Base-by-base conservation (phyloP, 2,888 invertebrate genomes). In the Himalopsyche japonica region DNA sequence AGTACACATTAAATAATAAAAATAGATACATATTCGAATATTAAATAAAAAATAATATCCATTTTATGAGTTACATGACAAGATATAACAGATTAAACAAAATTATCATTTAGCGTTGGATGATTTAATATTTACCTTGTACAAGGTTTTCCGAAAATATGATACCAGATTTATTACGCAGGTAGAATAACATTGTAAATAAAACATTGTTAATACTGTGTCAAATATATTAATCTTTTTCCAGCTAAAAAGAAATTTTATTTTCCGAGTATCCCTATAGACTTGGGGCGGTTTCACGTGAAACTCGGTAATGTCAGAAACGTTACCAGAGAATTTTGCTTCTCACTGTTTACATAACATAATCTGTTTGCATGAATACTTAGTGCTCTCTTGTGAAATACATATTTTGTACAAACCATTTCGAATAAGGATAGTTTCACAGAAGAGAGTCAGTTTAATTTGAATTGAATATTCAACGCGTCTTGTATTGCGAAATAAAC, bases 321-420 rank as follows among this genome's bases (percentile, higher is more conserved):
- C 30, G 70, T 27, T 70, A 27, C 30, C 30, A 70, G 70, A 70
- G 70, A 32, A 49, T 79, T 49, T 79, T n/a, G 32, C 79, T 32
- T 79, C 27, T 79, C 32, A 49, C 7, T 80, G 80, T 70, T 57
- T 43, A 37, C 80, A 80, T 70, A 57, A 24, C 80, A 80, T 37
- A 80, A 80, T 80, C 80, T 80, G 80, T 80, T 80, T 80, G 70
- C 80, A 8, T 12, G 49, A 37, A 64, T 70, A 34, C 80, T 80
- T 80, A 80, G 32, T n/a, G 47, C 70, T 70, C 70, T 70, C 70
- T 70, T 70, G 70, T 27, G 70, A 70, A 70, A 70, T 70, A 70
- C 70, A 30, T 70, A 70, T 70, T 70, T 70, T 70, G 70, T 70
- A 70, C 20, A 8, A 70, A 27, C 70, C 70, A 27, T 20, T 70